Base-by-base conservation (phyloP, 1,140 invertebrate species). In the Meloidogyne exigua region DNA sequence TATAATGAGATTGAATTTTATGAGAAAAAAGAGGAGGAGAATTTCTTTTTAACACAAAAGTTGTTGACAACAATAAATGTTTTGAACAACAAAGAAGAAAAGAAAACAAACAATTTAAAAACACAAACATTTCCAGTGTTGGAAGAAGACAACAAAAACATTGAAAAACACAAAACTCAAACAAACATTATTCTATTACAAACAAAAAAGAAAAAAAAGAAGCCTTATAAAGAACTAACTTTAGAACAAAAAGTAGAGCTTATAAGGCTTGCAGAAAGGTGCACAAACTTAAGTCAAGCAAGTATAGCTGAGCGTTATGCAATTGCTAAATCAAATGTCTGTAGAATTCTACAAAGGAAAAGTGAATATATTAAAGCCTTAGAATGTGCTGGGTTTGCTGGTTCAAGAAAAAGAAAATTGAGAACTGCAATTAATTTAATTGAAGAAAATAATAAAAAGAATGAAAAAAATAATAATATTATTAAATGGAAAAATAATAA, bases 161-260 rank as follows among this genome's bases (percentile, higher is more conserved):
- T 49, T 18, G 2, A 49, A 49, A 49, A 49, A 49, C 44, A 18
- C 13, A 18, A n/a, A n/a, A 49, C 15, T 32, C n/a, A n/a, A n/a
- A n/a, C n/a, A 18, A 49, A 18, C 44, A 49, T 0, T 18, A 57
- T n/a, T 18, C 9, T 9, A 57, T 4, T n/a, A n/a, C 0, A 7
- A 21, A 57, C 18, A 57, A 57, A 57, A 42, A 44, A 67, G 15
- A 77, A 73, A 12, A 86, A 85, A 70, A 85, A 85, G 74, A 85
- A 85, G 76, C 84, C 84, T 25, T 85, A 85, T 79, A 85, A 85
- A 76, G 84, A 85, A 65, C 64, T 85, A 72, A 85, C 85, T 1
- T 77, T 85, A 9, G 81, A 83, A 44, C 81, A 85, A 69, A 85
- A 85, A 71, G 84, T 85, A 25, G 80, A 85, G 28, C 69, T 85